Percentiles rank a stretch among this genome's conserved stretches.
Evolutionary conservation across 2,888 invertebrate species (phyloP).

Genomic region (Nephrotoma appendiculata): DNA sequence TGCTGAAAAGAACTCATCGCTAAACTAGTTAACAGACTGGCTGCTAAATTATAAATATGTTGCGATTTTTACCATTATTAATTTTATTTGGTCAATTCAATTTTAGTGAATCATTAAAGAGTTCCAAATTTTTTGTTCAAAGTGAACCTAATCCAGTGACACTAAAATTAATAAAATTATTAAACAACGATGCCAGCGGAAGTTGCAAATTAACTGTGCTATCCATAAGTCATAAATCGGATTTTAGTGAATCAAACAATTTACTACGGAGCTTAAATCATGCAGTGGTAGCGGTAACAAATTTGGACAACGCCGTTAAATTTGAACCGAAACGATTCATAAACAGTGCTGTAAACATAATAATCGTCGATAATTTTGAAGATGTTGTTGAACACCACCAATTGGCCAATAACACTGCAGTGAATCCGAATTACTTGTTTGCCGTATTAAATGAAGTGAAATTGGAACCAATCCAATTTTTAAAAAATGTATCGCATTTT

Average conservation of each 20-base stretch:
- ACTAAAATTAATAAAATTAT: background rate
- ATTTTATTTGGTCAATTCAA: too few relatives aligned
- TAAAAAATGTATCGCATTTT: background rate
- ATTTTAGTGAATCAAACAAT: background rate
- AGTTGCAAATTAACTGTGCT: background rate
- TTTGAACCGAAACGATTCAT: background rate
- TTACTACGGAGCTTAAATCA: background rate
- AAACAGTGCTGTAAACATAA: too few relatives aligned
- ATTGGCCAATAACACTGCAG: background rate
- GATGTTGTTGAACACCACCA: too few relatives aligned
- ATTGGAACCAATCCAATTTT: background rate
- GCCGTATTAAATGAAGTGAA: background rate
- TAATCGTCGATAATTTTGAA: too few relatives aligned
- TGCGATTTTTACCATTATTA: too few relatives aligned
- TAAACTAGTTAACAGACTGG: too few relatives aligned
- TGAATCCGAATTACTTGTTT: background rate
- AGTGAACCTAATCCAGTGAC: too few relatives aligned
- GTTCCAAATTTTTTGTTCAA: too few relatives aligned
- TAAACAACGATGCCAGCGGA: background rate
- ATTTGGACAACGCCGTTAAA: background rate
- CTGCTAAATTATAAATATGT: too few relatives aligned
- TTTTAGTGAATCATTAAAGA: too few relatives aligned
- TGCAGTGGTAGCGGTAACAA: background rate
- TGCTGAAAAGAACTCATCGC: too few relatives aligned
- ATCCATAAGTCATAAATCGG: background rate